Percentiles rank a stretch among this genome's conserved stretches.
Evolutionary conservation across 2,797 vertebrate species (phyloP).

Genomic region (Anguilla anguilla): DNA sequence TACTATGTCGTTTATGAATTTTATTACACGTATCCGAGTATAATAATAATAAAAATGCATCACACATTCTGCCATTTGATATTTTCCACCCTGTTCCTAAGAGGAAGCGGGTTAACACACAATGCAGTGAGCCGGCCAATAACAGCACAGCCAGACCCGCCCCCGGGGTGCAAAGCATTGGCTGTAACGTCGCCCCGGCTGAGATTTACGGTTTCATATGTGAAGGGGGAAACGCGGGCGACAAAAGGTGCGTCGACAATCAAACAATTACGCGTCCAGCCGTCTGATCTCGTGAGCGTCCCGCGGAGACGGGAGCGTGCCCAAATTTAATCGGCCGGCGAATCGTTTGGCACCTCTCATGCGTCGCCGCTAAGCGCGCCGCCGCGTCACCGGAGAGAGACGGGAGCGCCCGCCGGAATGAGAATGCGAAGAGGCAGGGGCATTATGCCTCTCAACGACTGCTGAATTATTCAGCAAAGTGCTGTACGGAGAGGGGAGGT

Average conservation of each 20-base stretch:
- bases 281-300: not conserved
- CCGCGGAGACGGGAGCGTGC: not conserved
- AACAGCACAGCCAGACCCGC: not conserved
- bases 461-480: slow-evolving; percentile 29
- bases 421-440: not conserved
- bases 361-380: not conserved
- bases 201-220: not conserved
- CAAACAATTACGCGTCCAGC: not conserved
- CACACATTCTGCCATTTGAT: not conserved
- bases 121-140: not conserved
- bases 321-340: not conserved
- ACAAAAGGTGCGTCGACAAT: not conserved
- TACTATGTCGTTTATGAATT: not conserved
- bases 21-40: not conserved
- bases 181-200: not conserved
- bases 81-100: not conserved
- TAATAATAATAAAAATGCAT: not conserved
- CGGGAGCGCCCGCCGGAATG: not conserved
- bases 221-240: not conserved
- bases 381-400: not conserved
- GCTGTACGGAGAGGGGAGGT: not conserved
- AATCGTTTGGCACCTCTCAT: not conserved
- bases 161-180: not conserved
- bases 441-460: slow-evolving; percentile 8
- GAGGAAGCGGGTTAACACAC: not conserved